Conservation (phyloP, 1,140 invertebrate species). For the Carposina sasakii region DNA sequence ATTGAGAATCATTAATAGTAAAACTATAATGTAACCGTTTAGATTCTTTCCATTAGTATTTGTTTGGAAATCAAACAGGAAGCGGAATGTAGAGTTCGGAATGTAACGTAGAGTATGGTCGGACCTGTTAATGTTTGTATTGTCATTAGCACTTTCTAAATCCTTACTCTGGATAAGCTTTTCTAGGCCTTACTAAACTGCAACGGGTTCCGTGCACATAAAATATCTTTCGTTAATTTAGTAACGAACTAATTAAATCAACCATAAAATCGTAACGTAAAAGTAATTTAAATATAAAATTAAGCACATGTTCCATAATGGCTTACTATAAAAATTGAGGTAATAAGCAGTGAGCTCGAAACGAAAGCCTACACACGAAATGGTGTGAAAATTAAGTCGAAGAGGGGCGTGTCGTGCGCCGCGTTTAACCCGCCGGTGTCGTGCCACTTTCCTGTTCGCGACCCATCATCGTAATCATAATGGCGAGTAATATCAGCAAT, state of each 20-base stretch:
- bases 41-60: slow-evolving; percentile 26
- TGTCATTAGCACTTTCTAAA: slow-evolving; percentile 48
- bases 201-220: too few species aligned
- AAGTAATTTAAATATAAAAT: too few species aligned
- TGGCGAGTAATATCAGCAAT: slow-evolving; percentile 53
- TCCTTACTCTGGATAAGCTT: slow-evolving; percentile 28
- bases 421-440: slow-evolving; percentile 37
- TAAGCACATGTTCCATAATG: too few species aligned
- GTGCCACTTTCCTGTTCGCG: slow-evolving; percentile 47
- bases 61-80: slow-evolving; percentile 47
- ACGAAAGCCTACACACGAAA: too few species aligned
- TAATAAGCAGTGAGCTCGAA: too few species aligned
- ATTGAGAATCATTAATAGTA: too few species aligned
- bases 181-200: too few species aligned
- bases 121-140: slow-evolving; percentile 44
- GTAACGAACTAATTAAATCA: too few species aligned
- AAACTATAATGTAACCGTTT: slow-evolving; percentile 4
- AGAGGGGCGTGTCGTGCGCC: slow-evolving; percentile 26
- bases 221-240: too few species aligned
- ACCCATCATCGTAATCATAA: slow-evolving; percentile 42
- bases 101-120: slow-evolving; percentile 34
- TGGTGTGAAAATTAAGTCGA: slow-evolving; percentile 35
- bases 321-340: too few species aligned
- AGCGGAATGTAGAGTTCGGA: slow-evolving; percentile 40
- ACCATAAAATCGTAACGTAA: too few species aligned